Percentiles rank a stretch among this genome's conserved stretches.
phyloP scores from a whole-genome alignment of 1,140 invertebrate species.

The Antheraea pernyi region DNA sequence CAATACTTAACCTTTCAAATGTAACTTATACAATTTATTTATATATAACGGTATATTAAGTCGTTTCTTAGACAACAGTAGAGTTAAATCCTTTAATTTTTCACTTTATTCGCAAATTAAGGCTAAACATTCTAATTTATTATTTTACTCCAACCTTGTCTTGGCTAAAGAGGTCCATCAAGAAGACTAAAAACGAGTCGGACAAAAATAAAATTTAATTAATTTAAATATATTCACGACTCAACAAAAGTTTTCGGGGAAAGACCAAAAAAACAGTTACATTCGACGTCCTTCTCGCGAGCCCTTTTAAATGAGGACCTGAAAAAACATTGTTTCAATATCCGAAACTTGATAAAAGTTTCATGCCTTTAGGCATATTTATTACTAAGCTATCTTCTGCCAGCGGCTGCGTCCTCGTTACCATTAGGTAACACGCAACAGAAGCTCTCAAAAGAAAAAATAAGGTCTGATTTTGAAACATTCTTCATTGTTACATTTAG shows the following conservation, averaged over 20 bases:
- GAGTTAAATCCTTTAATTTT: constrained; percentile 49
- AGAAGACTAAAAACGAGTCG: neutral
- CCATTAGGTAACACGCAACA: no score
- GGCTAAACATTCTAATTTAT: constrained; percentile 36
- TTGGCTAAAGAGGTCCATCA: neutral
- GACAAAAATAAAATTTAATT: constrained; percentile 12
- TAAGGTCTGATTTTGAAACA: no score
- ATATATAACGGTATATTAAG: no score
- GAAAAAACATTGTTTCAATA: constrained; percentile 5
- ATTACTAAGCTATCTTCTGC: no score
- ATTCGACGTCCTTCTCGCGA: neutral
- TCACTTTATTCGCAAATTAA: constrained; percentile 39
- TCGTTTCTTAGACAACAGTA: neutral
- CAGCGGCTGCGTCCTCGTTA: no score
- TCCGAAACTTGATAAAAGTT: constrained; percentile 5
- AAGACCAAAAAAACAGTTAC: neutral
- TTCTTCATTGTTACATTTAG: no score
- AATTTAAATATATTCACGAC: constrained; percentile 9
- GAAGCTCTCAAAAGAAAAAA: no score
- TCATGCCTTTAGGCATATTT: neutral
- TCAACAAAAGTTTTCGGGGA: constrained; percentile 6
- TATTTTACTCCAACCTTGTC: neutral
- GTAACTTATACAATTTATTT: no score
- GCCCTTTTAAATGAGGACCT: neutral
- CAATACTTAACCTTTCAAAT: no score